Evolutionary conservation across 2,888 invertebrate genomes (phyloP), one percentile per base, ranked within the genome.

Genomic region (Microctonus brassicae): DNA sequence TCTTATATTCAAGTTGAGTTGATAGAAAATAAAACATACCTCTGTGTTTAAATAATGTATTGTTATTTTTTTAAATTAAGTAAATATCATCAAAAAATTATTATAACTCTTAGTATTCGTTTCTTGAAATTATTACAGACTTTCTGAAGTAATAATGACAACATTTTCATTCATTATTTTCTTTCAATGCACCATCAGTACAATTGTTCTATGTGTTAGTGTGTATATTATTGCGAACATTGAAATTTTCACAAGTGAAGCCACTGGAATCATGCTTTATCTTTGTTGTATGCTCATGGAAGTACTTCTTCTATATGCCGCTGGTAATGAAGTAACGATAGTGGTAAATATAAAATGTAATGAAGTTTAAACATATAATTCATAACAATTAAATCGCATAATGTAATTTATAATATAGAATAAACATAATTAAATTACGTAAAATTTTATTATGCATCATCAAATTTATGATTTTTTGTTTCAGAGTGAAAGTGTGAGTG

Each of bases 401-500:
- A n/a, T n/a, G n/a, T n/a, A n/a, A n/a, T n/a, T n/a, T n/a, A n/a
- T n/a, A n/a, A n/a, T n/a, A n/a, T n/a, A n/a, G n/a, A n/a, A n/a
- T n/a, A n/a, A n/a, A n/a, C n/a, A n/a, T 29, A 29, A 29, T 29
- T 29, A 29, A 5, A 29, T 29, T 29, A 3, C 7, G 4, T 7
- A 5, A 29, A 5, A 5, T 5, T 29, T 29, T 29, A 29, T 29
- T 29, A 29, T 29, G 7, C 29, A 22, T 11, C 22, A 29, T 20
- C 20, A 22, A 22, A 7, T n/a, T 22, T 13, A 58, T 29, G 7
- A 29, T 29, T 29, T 29, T 29, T 7, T 29, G 1, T 29, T 34
- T n/a, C 47, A 75, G 73, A 75, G 75, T 52, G 47, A 69, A 10
- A 68, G 67, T n/a, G 69, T 75, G 57, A 67, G 75, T n/a, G 58